Conservation (phyloP, 2,888 invertebrate genomes). For the Nemurella pictetii region DNA sequence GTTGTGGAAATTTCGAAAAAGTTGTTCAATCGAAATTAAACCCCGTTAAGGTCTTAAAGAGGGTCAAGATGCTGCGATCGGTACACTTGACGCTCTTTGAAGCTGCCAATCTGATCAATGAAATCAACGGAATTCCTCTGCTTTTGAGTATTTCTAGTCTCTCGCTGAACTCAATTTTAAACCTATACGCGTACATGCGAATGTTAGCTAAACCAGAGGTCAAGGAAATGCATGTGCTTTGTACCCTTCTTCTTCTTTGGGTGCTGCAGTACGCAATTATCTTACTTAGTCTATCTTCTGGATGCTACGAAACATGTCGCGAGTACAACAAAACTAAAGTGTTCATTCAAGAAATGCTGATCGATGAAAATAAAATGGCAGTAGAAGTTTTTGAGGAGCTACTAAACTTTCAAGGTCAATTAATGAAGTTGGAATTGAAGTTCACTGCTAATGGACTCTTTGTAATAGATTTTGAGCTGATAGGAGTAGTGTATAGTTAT, state of each 20-base stretch:
- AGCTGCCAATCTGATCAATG: neutral
- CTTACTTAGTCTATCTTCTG: neutral
- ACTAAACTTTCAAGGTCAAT: neutral
- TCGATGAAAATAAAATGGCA: neutral
- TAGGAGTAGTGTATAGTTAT: neutral
- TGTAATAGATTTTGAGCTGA: neutral
- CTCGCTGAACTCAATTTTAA: neutral
- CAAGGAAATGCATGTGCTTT: neutral
- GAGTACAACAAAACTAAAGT: neutral
- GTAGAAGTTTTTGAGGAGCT: neutral
- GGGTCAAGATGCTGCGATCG: neutral
- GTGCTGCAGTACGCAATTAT: neutral
- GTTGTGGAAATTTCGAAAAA: neutral
- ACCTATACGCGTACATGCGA: neutral
- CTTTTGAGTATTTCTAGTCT: neutral
- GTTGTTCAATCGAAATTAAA: neutral
- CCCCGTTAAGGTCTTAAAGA: neutral
- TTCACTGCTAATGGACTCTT: neutral
- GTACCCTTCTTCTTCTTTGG: neutral
- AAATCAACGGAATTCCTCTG: neutral
- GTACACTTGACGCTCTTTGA: neutral
- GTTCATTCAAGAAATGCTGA: neutral
- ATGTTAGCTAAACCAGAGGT: neutral
- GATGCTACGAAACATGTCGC: neutral
- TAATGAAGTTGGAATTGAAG: neutral